Evolutionary conservation across 2,888 invertebrate genomes (phyloP).

Genomic region (Cenopis cana): DNA sequence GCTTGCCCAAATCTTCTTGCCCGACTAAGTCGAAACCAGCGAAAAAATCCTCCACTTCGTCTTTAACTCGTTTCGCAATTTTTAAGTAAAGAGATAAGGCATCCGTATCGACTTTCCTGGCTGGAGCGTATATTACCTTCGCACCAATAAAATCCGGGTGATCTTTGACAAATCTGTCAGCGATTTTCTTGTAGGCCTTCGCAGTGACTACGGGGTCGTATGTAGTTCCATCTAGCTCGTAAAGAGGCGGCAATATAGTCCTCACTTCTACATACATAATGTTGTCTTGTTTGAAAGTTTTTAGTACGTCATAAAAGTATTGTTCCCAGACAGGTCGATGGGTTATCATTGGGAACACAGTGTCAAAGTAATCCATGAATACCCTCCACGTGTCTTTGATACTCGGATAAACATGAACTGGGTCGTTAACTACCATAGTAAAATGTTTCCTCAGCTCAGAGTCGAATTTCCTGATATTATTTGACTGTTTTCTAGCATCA

Average conservation of each 20-base stretch:
- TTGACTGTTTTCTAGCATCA: slow-evolving; percentile 68
- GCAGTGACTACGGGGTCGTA: slow-evolving; percentile 85
- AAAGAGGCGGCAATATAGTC: slow-evolving; percentile 86
- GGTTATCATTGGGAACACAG: slow-evolving; percentile 81
- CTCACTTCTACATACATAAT: slow-evolving; percentile 89
- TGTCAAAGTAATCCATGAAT: slow-evolving; percentile 84
- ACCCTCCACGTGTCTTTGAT: slow-evolving; percentile 85
- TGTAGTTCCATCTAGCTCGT: slow-evolving; percentile 87
- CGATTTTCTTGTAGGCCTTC: slow-evolving; percentile 83
- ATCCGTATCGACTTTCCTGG: slow-evolving; percentile 71
- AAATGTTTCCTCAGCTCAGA: slow-evolving; percentile 79
- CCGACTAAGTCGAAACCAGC: slow-evolving; percentile 94
- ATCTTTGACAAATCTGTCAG: slow-evolving; percentile 83
- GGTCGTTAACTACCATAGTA: slow-evolving; percentile 82
- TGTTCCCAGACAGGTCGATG: slow-evolving; percentile 88
- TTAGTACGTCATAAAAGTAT: slow-evolving; percentile 87
- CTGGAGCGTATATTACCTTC: slow-evolving; percentile 88
- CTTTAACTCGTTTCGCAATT: slow-evolving; percentile 69
- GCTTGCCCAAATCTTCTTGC: slow-evolving; percentile 89
- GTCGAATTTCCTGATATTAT: slow-evolving; percentile 79
- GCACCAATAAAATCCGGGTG: slow-evolving; percentile 88
- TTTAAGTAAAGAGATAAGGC: slow-evolving; percentile 76
- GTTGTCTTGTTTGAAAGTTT: slow-evolving; percentile 87
- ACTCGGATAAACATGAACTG: slow-evolving; percentile 73
- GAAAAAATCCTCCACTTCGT: slow-evolving; percentile 86